These are phyloP conservation scores for Cacoxenus indagator DNA, from an alignment of 2,888 invertebrate genomes.

Conservation along the genomic window DNA sequence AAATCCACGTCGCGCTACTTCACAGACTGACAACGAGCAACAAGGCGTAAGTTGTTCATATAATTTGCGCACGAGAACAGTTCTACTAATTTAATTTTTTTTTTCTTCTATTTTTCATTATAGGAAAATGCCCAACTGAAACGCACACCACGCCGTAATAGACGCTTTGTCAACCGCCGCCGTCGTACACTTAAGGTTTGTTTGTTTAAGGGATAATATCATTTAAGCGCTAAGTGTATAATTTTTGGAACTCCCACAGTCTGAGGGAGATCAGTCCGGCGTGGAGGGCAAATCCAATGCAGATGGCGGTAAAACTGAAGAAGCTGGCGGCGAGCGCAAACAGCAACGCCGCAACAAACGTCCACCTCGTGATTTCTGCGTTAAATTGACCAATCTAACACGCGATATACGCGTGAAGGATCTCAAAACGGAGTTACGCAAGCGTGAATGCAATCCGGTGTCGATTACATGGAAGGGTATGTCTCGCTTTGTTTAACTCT, in stretches of 20 bases:
- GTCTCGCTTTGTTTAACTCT: neutral
- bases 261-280: conserved; percentile 68
- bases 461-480: conserved; percentile 81
- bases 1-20: conserved; percentile 70
- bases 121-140: conserved; percentile 55
- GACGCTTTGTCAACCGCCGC: conserved; percentile 63
- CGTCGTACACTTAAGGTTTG: conserved; percentile 65
- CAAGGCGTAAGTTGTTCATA: conserved; percentile 49
- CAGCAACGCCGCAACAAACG: conserved; percentile 57
- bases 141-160: conserved; percentile 59
- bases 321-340: conserved; percentile 49
- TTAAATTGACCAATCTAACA: conserved; percentile 80
- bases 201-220: neutral
- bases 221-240: neutral
- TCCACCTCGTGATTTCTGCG: conserved; percentile 64
- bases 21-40: conserved; percentile 67
- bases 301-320: conserved; percentile 61
- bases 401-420: conserved; percentile 81
- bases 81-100: neutral
- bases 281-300: conserved; percentile 65
- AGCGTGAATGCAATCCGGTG: conserved; percentile 82
- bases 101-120: neutral
- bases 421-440: conserved; percentile 79
- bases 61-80: too few relatives aligned
- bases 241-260: conserved; percentile 42